phyloP scores from a whole-genome alignment of 2,888 invertebrate genomes.

The Eulithis testata region DNA sequence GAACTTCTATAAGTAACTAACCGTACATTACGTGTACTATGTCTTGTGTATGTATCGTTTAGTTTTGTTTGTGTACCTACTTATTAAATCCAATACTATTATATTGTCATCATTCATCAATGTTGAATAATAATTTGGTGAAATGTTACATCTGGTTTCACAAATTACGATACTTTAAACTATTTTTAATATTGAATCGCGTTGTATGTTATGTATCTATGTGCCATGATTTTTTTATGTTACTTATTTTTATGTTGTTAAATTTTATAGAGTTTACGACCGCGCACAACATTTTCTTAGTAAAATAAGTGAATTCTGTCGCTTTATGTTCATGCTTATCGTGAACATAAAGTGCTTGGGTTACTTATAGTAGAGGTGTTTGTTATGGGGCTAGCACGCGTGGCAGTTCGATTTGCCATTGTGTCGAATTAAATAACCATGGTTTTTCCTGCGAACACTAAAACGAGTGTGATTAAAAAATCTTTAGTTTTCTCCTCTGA shows the following conservation, averaged over 20 bases:
- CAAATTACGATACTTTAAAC: neutral
- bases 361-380: slow-evolving; percentile 3
- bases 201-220: slow-evolving; percentile 41
- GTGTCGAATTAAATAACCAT: too few species aligned
- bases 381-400: slow-evolving; percentile 7
- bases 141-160: slow-evolving; percentile 6
- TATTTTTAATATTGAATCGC: slow-evolving; percentile 6
- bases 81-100: slow-evolving; percentile 5
- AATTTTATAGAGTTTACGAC: slow-evolving; percentile 41
- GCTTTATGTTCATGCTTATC: slow-evolving; percentile 28
- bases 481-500: neutral
- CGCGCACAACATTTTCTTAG: slow-evolving; percentile 50
- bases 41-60: slow-evolving; percentile 24
- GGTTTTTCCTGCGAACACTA: too few species aligned
- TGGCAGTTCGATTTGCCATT: neutral
- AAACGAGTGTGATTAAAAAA: too few species aligned
- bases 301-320: slow-evolving; percentile 23
- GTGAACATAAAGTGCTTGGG: neutral
- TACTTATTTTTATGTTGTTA: slow-evolving; percentile 23
- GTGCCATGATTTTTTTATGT: slow-evolving; percentile 46
- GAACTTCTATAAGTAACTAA: slow-evolving; percentile 2
- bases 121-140: neutral
- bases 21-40: slow-evolving; percentile 13
- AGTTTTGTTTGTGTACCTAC: slow-evolving; percentile 19
- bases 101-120: slow-evolving; percentile 5